Conservation (phyloP, 2,797 vertebrate species). For the Triplophysa yarkandensis region DNA sequence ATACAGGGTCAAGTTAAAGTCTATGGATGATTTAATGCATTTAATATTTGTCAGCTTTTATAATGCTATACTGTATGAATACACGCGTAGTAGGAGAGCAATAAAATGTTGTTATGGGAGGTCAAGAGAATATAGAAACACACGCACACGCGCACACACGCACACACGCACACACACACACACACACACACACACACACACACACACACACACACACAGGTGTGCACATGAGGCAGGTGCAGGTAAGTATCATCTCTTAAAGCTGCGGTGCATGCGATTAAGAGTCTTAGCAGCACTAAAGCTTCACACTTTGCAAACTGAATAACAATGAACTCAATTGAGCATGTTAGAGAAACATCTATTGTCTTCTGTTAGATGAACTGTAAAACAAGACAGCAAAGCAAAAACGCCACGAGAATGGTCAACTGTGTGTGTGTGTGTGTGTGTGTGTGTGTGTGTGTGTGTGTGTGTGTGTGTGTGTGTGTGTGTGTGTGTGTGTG, state of each 20-base stretch:
- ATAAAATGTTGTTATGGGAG: background rate
- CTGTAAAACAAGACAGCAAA: constrained; percentile 31
- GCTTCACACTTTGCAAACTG: background rate
- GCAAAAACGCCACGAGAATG: constrained; percentile 25
- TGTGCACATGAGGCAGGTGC: background rate
- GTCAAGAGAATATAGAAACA: background rate
- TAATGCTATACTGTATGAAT: too few species aligned
- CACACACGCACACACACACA: background rate
- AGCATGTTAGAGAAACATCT: constrained; percentile 30
- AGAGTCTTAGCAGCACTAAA: too few species aligned
- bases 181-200: background rate
- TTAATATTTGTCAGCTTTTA: too few species aligned
- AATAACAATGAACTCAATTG: background rate
- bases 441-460: constrained; percentile 26
- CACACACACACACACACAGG: background rate
- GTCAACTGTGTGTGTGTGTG: constrained; percentile 8
- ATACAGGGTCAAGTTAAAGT: background rate
- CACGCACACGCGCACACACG: background rate
- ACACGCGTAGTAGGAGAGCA: background rate
- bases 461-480: constrained; percentile 3
- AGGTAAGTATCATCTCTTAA: background rate
- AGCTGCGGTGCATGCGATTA: background rate
- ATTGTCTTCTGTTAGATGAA: constrained; percentile 14
- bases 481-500: constrained; percentile 11
- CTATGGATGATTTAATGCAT: too few species aligned